Evolutionary conservation across 2,797 vertebrate species (phyloP), one percentile per base, ranked within the genome.

Genomic region (Takifugu rubripes): DNA sequence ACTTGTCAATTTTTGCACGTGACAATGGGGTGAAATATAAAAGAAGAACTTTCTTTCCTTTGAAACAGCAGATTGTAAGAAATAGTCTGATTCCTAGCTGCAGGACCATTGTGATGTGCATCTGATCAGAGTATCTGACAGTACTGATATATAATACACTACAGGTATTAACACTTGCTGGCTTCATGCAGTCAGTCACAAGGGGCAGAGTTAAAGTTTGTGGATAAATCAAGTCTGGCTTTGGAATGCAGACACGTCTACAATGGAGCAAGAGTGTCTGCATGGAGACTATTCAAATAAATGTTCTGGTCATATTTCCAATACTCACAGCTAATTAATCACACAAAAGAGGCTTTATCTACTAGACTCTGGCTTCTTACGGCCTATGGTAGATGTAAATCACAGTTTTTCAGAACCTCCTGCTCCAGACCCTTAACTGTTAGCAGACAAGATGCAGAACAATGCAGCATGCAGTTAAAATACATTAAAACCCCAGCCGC

Each of bases 401-500:
- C 16, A 44, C 15, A n/a, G 5, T 7, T 9, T 52, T 25, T 2
- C 15, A 50, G 25, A 25, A 12, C 16, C 17, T 12, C 42, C 59
- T 59, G 42, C 69, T 73, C 48, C 33, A 21, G 10, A 40, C 49
- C 15, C 26, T 17, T 29, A 3, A 24, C 16, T 0, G 6, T 61
- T 40, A 24, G 2, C 9, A 5, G 25, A 42, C 26, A 47, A 40
- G 49, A 49, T 62, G 61, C 40, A 5, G 0, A 25, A 33, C 0
- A 16, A n/a, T 31, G 59, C 70, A 2, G 5, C 71, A 57, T 77
- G 75, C 73, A 43, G 53, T 52, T 25, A 36, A 36, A 15, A 25
- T 2, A 17, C 15, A 17, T 17, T 16, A 9, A 51, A 51, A 11
- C 7, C 25, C 3, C 0, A 14, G 8, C 12, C 1, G 52, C n/a